Base-by-base conservation (phyloP, 2,888 invertebrate species). In the Caenorhabditis auriculariae region DNA sequence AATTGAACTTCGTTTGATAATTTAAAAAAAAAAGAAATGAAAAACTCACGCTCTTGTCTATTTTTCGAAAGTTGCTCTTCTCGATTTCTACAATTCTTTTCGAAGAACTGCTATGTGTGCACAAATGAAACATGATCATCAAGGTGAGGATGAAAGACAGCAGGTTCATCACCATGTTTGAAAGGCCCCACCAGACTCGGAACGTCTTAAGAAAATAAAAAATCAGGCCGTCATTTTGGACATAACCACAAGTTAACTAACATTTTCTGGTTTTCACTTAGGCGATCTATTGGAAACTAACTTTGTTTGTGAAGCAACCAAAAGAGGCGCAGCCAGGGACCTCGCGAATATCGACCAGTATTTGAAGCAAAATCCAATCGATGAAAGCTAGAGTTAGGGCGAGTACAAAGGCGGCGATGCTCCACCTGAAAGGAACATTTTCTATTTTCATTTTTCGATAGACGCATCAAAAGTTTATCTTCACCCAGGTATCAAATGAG, bases 111-210 rank as follows among this genome's bases (percentile, higher is more conserved):
- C 44, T 24, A 12, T 39, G 39, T n/a, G 38, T 17, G 15, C 37
- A 53, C 24, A 52, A 45, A 51, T 29, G 44, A 26, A 46, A 35
- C n/a, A 60, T 56, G 35, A 64, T 52, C 29, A 64, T 44, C 19
- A 64, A 45, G 19, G 64, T 64, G 7, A 64, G 53, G 5, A 60
- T 29, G 29, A 48, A 53, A 23, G 60, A 45, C 27, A 60, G 45
- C 26, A 50, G 47, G 29, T 64, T 64, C 55, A 64, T 56, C 39
- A 60, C 39, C 64, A 64, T 64, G 29, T 64, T 64, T 2, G 64
- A 64, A 15, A 60, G 46, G 0, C 64, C 64, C 60, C 60, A 64
- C 46, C 60, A 64, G 1, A 53, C 39, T 12, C 64, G 64, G 49
- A 64, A 64, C 4, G 29, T 19, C 64, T 64, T 42, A 28, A 63